phyloP scores from a whole-genome alignment of 1,140 invertebrate species.

The Bombus pascuorum region DNA sequence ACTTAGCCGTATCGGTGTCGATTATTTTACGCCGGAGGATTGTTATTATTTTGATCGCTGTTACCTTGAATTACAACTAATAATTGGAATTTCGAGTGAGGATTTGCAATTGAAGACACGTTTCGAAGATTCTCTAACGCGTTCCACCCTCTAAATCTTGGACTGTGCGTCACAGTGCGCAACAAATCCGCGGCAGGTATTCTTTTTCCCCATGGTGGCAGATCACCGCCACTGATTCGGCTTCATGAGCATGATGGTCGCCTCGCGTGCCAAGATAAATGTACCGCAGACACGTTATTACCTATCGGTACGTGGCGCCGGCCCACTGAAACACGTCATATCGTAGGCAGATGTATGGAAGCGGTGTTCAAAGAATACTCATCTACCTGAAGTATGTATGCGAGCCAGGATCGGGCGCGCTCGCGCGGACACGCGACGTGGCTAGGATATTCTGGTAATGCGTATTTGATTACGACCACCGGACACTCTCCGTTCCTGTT shows the following conservation, averaged over 20 bases:
- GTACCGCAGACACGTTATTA: conserved; percentile 64
- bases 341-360: conserved; percentile 53
- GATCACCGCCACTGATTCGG: conserved; percentile 46
- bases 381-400: conserved; percentile 18
- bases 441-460: conserved; percentile 74
- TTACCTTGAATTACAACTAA: not conserved
- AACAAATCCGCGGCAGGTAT: conserved; percentile 43
- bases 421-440: conserved; percentile 58
- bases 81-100: not conserved
- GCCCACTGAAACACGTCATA: conserved; percentile 50
- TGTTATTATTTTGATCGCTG: too few species aligned
- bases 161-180: not conserved
- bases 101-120: not conserved
- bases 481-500: conserved; percentile 36
- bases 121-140: not conserved
- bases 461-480: conserved; percentile 79
- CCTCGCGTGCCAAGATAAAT: conserved; percentile 62
- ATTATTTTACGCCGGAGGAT: too few species aligned
- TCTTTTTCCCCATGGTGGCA: conserved; percentile 23
- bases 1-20: not conserved
- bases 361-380: conserved; percentile 57
- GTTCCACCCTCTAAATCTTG: conserved; percentile 11
- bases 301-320: conserved; percentile 60
- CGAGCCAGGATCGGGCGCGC: not conserved
- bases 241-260: conserved; percentile 54